Evolutionary conservation across 2,113 vertebrate species (phyloP).

Genomic region (Paedocypris sp.): DNA sequence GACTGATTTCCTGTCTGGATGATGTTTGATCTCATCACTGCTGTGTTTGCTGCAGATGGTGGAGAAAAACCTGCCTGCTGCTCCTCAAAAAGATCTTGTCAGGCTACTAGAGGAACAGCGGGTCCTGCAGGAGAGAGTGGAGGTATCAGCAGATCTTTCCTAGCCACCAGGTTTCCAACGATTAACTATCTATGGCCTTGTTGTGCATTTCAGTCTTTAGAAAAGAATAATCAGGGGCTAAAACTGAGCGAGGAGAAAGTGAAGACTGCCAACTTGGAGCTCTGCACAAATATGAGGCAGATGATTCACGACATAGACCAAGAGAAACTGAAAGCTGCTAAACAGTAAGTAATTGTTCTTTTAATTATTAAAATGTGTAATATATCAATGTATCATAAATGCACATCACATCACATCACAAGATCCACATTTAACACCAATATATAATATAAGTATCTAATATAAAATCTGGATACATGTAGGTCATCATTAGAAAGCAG

Average conservation of each 20-base stretch:
- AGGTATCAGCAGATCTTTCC: constrained; percentile 61
- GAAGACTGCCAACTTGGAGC: constrained; percentile 72
- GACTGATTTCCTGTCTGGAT: not conserved
- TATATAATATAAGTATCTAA: no score
- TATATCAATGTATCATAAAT: no score
- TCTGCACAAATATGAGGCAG: constrained; percentile 89
- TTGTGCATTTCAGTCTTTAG: constrained; percentile 49
- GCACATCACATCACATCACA: no score
- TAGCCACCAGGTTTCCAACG: no score
- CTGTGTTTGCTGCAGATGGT: constrained; percentile 48
- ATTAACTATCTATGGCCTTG: no score
- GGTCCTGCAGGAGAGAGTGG: constrained; percentile 62
- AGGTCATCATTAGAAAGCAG: no score
- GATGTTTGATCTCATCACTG: not conserved
- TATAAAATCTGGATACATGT: no score
- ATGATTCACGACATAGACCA: constrained; percentile 89
- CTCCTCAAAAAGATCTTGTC: constrained; percentile 58
- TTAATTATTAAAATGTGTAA: no score
- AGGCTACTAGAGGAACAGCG: constrained; percentile 64
- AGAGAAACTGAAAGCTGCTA: constrained; percentile 81
- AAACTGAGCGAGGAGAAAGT: constrained; percentile 75
- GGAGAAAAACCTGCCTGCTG: constrained; percentile 41
- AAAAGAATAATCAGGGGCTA: constrained; percentile 63
- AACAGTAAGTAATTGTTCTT: constrained; percentile 61
- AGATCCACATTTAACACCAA: no score